Evolutionary conservation across 2,888 invertebrate genomes (phyloP), one percentile per base, ranked within the genome.

Genomic region (Ormyrus thymus): DNA sequence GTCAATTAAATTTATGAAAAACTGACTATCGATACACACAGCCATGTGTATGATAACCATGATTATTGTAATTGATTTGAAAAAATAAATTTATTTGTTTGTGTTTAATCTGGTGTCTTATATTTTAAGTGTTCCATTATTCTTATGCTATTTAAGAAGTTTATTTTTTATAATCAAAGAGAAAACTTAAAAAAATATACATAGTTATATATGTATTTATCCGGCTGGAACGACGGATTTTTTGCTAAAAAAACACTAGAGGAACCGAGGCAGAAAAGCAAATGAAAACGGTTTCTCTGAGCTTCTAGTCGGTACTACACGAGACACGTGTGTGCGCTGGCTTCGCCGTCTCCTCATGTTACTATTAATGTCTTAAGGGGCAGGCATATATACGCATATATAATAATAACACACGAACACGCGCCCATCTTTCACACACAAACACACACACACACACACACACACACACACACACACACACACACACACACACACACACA

Each of bases 331-430:
- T 74, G 70, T 62, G 68, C 53, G 55, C 58, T 51, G 59, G 76
- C 77, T 80, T 74, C 45, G 73, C 66, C 64, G 77, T 61, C 70
- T 80, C 70, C 74, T 74, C 66, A n/a, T 68, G 72, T 71, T 70
- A 80, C 78, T 81, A 75, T 72, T 68, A 76, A 78, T 81, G 78
- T 72, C 69, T 76, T 66, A 69, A 77, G 65, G 66, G 71, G 65
- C 71, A 46, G 51, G 15, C 59, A 58, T 64, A 53, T 53, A 74
- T 29, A 29, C 29, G 29, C 45, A 48, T 61, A 51, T 46, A 56
- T 51, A 10, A 48, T 29, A 29, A 8, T 46, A 15, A 59, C 13
- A 29, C 29, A 59, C 6, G 53, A 15, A 72, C 58, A 43, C 8
- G 13, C 53, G 15, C 6, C 13, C 6, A 15, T 29, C 8, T 50